Evolutionary conservation across 2,888 invertebrate genomes (phyloP), one percentile per base, ranked within the genome.

Genomic region (Drosophila fulvimacula): DNA sequence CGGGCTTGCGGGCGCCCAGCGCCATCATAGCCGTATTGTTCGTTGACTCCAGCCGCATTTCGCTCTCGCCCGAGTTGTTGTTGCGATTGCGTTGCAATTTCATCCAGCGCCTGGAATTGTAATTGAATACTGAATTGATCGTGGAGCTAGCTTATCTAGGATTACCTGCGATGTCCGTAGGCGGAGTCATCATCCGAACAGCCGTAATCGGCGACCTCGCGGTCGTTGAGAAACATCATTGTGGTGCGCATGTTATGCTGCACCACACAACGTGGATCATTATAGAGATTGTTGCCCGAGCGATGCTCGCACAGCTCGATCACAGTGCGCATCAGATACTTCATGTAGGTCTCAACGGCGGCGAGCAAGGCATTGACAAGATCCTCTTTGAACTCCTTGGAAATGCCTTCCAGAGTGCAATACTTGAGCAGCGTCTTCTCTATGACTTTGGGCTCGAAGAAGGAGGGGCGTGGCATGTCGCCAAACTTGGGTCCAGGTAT

Each of bases 1-100:
- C 1, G 4, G 69, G 66, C 17, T 68, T 76, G 0, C 80, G 63
- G 3, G 32, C 59, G 0, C 77, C 80, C 42, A 86, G n/a, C 0
- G 88, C 88, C 57, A 73, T 0, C 7, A 82, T 48, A 0, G 88
- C 82, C 0, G 88, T 82, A 10, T 24, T 59, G 41, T 88, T 82
- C 0, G 65, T 51, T 1, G 76, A 59, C n/a, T 69, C 73, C 53
- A 70, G 1, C 1, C 61, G 69, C 44, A 69, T 48, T 42, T 44
- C 53, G 13, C 0, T 69, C 0, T 78, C 79, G 21, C 38, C 19
- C 15, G 58, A 9, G 5, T 17, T 46, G 21, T 3, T 7, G 3
- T 9, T 42, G n/a, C 55, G 61, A 44, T 78, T 76, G 5, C 75
- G 74, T 30, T 73, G 57, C 36, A 76, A 21, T 27, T 78, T 76